A percentile compares a stretch with the other conserved stretches of the same genome.
phyloP scores from a whole-genome alignment of 2,888 invertebrate genomes.

The Alloscopus bannaensis region DNA sequence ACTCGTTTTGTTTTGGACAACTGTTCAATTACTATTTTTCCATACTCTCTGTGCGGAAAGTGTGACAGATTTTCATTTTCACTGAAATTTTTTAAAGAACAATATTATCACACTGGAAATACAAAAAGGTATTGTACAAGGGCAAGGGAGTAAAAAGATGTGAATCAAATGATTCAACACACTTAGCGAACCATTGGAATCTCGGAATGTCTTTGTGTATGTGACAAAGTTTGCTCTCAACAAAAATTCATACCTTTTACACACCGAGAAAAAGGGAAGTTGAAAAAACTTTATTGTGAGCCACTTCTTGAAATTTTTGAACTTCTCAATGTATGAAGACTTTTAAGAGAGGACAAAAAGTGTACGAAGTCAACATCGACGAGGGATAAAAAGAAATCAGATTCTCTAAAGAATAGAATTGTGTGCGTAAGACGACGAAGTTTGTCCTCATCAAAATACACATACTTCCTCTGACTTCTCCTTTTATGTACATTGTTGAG shows the following conservation, averaged over 20 bases:
- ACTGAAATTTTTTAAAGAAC: too few relatives aligned
- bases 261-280: not conserved
- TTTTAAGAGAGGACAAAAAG: not conserved
- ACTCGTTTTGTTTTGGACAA: too few relatives aligned
- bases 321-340: not conserved
- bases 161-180: too few relatives aligned
- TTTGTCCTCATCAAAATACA: not conserved
- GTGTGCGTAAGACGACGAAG: not conserved
- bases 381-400: conserved; percentile 2
- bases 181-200: too few relatives aligned
- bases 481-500: not conserved
- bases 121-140: too few relatives aligned
- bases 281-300: conserved; percentile 25
- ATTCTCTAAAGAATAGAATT: conserved; percentile 5
- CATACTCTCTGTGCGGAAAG: too few relatives aligned
- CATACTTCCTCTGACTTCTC: not conserved
- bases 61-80: too few relatives aligned
- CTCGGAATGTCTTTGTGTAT: too few relatives aligned
- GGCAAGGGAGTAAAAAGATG: too few relatives aligned
- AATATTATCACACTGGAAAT: too few relatives aligned
- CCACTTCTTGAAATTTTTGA: conserved; percentile 11
- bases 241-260: conserved; percentile 40
- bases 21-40: too few relatives aligned
- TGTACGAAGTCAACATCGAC: not conserved
- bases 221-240: too few relatives aligned